Percentiles rank a stretch among this genome's conserved stretches.
phyloP scores from a whole-genome alignment of 1,140 invertebrate genomes.

The Tenebrio molitor region DNA sequence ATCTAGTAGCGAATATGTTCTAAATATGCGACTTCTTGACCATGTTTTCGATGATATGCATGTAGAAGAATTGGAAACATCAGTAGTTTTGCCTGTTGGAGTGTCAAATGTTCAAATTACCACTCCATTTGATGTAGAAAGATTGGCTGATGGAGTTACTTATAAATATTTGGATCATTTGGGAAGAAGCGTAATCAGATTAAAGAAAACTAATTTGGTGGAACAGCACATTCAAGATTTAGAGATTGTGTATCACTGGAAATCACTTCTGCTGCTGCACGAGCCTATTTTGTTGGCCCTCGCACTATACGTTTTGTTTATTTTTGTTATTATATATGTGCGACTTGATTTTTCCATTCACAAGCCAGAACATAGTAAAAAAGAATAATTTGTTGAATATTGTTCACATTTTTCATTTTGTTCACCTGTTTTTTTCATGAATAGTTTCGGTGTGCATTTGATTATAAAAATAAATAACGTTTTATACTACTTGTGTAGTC shows the following conservation, averaged over 20 bases:
- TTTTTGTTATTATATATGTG: slow-evolving; percentile 94
- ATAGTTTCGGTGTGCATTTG: slow-evolving; percentile 19
- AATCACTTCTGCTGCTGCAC: slow-evolving; percentile 87
- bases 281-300: slow-evolving; percentile 92
- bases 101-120: slow-evolving; percentile 84
- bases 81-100: slow-evolving; percentile 96
- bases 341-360: slow-evolving; percentile 95
- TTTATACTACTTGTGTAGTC: slow-evolving; percentile 13
- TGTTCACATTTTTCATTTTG: slow-evolving; percentile 34
- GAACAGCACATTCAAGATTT: slow-evolving; percentile 97
- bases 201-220: slow-evolving; percentile 91
- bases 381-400: slow-evolving; percentile 53
- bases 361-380: slow-evolving; percentile 62
- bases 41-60: slow-evolving; percentile 98
- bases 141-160: slow-evolving; percentile 82
- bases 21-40: slow-evolving; percentile 95
- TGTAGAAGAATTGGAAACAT: slow-evolving; percentile 91
- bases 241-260: slow-evolving; percentile 90
- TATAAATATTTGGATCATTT: slow-evolving; percentile 97
- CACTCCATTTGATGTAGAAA: slow-evolving; percentile 85
- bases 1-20: slow-evolving; percentile 80
- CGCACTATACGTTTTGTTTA: slow-evolving; percentile 92
- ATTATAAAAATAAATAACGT: slow-evolving; percentile 36
- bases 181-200: slow-evolving; percentile 90
- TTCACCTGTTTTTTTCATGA: slow-evolving; percentile 19